Evolutionary conservation across 2,888 invertebrate genomes (phyloP).

Genomic region (Caenorhabditis japonica): DNA sequence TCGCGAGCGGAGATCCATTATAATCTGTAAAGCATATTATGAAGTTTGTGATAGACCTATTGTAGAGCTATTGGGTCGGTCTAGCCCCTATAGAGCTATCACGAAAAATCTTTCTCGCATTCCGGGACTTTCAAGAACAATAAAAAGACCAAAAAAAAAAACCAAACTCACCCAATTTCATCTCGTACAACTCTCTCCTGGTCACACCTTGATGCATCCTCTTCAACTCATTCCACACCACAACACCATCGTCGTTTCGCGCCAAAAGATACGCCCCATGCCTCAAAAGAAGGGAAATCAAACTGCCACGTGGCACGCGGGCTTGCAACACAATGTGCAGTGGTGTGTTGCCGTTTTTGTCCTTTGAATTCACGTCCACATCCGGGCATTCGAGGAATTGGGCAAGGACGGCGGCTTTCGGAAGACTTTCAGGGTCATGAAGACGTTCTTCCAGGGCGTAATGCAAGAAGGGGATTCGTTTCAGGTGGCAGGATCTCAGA

Average conservation of each 20-base stretch:
- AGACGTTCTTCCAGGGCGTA: conserved; percentile 41
- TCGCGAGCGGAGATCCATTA: no score
- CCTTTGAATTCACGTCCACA: conserved; percentile 45
- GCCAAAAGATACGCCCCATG: conserved; percentile 58
- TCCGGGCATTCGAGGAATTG: conserved; percentile 52
- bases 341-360: conserved; percentile 59
- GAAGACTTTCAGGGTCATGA: conserved; percentile 10
- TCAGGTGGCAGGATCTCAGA: conserved; percentile 17
- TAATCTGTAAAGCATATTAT: no score
- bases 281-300: conserved; percentile 53
- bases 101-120: no score
- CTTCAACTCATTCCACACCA: conserved; percentile 55
- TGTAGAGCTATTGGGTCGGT: no score
- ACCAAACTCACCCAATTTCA: conserved; percentile 29
- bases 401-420: conserved; percentile 26
- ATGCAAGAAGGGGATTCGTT: conserved; percentile 47
- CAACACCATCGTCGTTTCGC: conserved; percentile 52
- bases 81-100: no score
- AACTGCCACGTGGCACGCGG: conserved; percentile 35
- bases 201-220: background rate
- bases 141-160: no score
- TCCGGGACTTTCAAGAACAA: no score
- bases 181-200: background rate
- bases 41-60: no score
- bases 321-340: conserved; percentile 61